Conservation (phyloP, 2,113 vertebrate genomes). For the Hemicordylus capensis region DNA sequence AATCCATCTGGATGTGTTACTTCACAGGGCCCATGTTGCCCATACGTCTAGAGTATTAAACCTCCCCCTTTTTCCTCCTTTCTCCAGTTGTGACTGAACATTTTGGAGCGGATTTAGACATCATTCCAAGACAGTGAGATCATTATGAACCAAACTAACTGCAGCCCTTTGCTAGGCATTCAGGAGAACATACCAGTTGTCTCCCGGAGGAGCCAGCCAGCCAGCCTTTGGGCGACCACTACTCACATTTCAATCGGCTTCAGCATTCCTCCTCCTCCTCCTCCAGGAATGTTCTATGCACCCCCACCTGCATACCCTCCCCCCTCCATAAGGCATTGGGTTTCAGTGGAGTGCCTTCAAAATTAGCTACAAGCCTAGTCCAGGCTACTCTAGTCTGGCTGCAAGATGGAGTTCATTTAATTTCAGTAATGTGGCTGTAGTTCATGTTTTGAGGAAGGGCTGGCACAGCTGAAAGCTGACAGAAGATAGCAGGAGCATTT, state of each 20-base stretch:
- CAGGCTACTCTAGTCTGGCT: not conserved
- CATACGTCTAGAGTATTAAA: constrained; percentile 56
- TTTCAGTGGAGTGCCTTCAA: not conserved
- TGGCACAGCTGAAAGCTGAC: not conserved
- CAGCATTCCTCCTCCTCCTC: not conserved
- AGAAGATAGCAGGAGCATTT: fast-evolving
- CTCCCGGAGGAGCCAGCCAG: not conserved
- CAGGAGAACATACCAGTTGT: not conserved
- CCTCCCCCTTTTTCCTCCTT: constrained; percentile 33
- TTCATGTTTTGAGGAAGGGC: not conserved
- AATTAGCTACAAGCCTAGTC: not conserved
- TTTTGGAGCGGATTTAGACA: not conserved
- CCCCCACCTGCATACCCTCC: no score
- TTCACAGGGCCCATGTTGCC: constrained; percentile 53
- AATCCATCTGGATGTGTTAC: constrained; percentile 74
- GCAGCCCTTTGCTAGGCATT: fast-evolving
- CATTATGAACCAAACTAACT: fast-evolving
- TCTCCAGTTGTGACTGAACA: not conserved
- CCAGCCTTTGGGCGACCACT: not conserved
- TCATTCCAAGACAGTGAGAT: not conserved
- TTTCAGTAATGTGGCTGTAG: constrained; percentile 24
- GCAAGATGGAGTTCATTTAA: not conserved
- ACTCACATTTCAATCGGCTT: not conserved
- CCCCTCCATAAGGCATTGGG: not conserved
- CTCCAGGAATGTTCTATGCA: no score